These are phyloP conservation scores for Hozukius guyotensis DNA, from an alignment of 2,797 vertebrate genomes.

Conservation along the genomic window DNA sequence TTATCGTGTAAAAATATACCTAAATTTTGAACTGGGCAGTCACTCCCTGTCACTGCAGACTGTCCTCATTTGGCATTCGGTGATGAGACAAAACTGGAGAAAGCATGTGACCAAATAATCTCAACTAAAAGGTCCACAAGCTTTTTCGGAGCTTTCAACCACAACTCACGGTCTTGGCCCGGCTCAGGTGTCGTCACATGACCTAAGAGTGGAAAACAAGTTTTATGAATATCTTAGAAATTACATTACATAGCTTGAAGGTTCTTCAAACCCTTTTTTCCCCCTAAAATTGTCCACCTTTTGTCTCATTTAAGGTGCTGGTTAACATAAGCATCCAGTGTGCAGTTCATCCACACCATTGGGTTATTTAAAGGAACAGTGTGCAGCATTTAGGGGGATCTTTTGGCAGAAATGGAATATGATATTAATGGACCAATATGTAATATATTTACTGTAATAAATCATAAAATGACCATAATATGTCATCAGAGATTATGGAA, in stretches of 20 bases:
- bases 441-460: too few relatives aligned
- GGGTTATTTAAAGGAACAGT: too few relatives aligned
- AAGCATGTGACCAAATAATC: not conserved
- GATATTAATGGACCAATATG: too few relatives aligned
- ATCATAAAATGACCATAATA: too few relatives aligned
- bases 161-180: not conserved
- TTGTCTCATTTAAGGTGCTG: not conserved
- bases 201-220: not conserved
- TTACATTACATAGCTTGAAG: not conserved
- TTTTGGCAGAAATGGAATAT: too few relatives aligned
- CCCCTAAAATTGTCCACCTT: too few relatives aligned
- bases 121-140: not conserved
- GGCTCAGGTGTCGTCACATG: not conserved
- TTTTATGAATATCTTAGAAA: not conserved
- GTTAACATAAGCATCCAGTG: too few relatives aligned
- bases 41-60: not conserved
- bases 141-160: not conserved
- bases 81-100: not conserved
- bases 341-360: not conserved
- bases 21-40: not conserved
- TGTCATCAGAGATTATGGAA: too few relatives aligned
- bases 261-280: not conserved
- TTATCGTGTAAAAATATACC: not conserved
- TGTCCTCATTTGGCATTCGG: not conserved
- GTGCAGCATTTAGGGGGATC: too few relatives aligned